Evolutionary conservation across 2,797 vertebrate genomes (phyloP).

Genomic region (Monodelphis domestica): DNA sequence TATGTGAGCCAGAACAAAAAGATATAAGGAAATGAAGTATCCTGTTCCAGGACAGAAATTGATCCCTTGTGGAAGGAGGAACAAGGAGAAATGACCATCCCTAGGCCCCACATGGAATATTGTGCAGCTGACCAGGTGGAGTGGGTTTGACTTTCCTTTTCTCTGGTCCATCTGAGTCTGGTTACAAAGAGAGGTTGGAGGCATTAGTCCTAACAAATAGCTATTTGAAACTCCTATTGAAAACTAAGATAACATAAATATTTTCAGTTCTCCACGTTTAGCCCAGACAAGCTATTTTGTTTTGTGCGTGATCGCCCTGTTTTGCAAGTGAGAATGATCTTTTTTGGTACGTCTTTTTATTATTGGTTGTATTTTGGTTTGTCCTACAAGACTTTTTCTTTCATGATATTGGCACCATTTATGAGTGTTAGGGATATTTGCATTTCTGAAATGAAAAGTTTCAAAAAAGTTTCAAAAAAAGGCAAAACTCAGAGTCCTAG

Average conservation of each 20-base stretch:
- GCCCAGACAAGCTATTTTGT: conserved; percentile 66
- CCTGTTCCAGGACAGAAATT: conserved; percentile 76
- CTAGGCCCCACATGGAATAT: conserved; percentile 1
- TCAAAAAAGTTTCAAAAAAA: conserved; percentile 58
- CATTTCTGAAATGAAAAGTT: conserved; percentile 63
- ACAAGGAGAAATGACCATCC: conserved; percentile 67
- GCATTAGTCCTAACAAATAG: conserved; percentile 66
- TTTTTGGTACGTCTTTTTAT: not conserved
- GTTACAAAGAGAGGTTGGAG: conserved; percentile 66
- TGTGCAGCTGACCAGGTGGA: conserved; percentile 70
- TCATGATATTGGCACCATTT: not conserved
- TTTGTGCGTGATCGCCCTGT: conserved; percentile 69
- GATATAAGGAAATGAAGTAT: conserved; percentile 78
- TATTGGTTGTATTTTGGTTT: not conserved
- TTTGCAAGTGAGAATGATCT: conserved; percentile 70
- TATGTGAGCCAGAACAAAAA: conserved; percentile 73
- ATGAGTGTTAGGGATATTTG: conserved; percentile 67
- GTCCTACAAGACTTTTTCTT: not conserved
- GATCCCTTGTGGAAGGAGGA: conserved; percentile 69
- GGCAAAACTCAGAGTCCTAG: conserved; percentile 34
- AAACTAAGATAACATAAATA: conserved; percentile 79
- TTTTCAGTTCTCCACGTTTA: conserved; percentile 75
- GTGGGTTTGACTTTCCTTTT: conserved; percentile 54
- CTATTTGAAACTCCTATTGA: conserved; percentile 73
- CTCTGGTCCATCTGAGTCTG: conserved; percentile 71